These are phyloP conservation scores for Pseudanteris insignis DNA, from an alignment of 2,888 invertebrate genomes.

Conservation along the genomic window DNA sequence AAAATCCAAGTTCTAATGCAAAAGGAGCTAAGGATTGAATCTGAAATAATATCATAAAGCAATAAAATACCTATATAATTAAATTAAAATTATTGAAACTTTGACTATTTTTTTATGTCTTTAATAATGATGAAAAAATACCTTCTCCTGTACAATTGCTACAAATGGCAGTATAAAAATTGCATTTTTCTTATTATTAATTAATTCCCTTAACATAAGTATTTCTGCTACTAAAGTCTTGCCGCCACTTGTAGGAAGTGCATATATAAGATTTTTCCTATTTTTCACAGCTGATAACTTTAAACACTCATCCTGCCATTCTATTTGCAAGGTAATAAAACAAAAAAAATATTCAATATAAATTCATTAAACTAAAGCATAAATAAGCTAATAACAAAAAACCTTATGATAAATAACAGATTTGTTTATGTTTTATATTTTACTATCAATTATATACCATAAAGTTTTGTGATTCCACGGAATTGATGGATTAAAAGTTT, in stretches of 20 bases:
- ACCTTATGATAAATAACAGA: too few relatives aligned
- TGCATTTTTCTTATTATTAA: slow-evolving; percentile 83
- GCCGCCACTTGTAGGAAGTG: slow-evolving; percentile 95
- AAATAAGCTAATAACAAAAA: not conserved
- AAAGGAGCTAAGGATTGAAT: slow-evolving; percentile 86
- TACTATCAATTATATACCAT: too few relatives aligned
- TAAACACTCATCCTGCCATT: slow-evolving; percentile 95
- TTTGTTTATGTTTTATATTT: too few relatives aligned
- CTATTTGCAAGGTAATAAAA: too few relatives aligned
- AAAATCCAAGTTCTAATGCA: slow-evolving; percentile 85
- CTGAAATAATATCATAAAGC: slow-evolving; percentile 66
- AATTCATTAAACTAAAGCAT: not conserved
- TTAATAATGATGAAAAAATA: too few relatives aligned
- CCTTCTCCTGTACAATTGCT: slow-evolving; percentile 97
- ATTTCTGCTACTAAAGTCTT: slow-evolving; percentile 98
- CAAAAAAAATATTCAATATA: not conserved
- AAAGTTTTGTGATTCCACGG: slow-evolving; percentile 82
- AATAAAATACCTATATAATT: not conserved
- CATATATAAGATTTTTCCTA: slow-evolving; percentile 86
- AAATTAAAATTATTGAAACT: not conserved
- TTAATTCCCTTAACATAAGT: slow-evolving; percentile 85
- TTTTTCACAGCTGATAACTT: slow-evolving; percentile 77
- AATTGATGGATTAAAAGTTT: slow-evolving; percentile 77
- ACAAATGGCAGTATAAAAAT: slow-evolving; percentile 94
- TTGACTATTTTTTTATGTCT: too few relatives aligned